A percentile compares a stretch with the other conserved stretches of the same genome.
Conservation (phyloP, 2,888 invertebrate species). For the Dynastes tityus region DNA sequence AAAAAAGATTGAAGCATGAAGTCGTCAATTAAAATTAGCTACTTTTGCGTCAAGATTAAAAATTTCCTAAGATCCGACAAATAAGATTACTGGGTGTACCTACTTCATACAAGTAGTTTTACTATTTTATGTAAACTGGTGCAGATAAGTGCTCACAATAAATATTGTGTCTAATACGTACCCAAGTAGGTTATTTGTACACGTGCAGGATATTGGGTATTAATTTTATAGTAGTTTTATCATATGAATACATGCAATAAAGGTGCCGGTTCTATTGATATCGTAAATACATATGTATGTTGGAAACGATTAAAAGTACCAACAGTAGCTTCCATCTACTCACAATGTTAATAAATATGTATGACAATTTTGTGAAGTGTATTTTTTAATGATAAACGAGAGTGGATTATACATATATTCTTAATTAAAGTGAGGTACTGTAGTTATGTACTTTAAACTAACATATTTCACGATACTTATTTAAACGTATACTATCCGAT, state of each 20-base stretch:
- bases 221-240: slow-evolving; percentile 20
- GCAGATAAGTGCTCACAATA: slow-evolving; percentile 7
- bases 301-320: slow-evolving; percentile 1
- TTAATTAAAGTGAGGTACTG: no score
- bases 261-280: slow-evolving; percentile 5
- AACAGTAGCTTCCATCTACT: background rate
- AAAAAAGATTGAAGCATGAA: no score
- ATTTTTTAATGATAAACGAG: no score
- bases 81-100: background rate
- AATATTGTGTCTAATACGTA: slow-evolving; percentile 3
- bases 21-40: no score
- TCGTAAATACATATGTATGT: background rate
- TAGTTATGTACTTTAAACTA: no score
- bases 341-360: no score
- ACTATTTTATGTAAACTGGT: slow-evolving; percentile 1
- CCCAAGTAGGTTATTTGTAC: slow-evolving; percentile 11
- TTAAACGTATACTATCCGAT: no score
- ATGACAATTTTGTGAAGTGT: no score
- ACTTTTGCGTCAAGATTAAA: no score
- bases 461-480: no score
- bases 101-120: background rate
- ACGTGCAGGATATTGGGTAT: slow-evolving; percentile 18
- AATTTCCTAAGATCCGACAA: background rate
- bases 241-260: slow-evolving; percentile 3
- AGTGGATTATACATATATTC: no score